Percentiles rank a stretch among this genome's conserved stretches.
Conservation (phyloP, 2,888 invertebrate species). For the Oxytorus armatus region DNA sequence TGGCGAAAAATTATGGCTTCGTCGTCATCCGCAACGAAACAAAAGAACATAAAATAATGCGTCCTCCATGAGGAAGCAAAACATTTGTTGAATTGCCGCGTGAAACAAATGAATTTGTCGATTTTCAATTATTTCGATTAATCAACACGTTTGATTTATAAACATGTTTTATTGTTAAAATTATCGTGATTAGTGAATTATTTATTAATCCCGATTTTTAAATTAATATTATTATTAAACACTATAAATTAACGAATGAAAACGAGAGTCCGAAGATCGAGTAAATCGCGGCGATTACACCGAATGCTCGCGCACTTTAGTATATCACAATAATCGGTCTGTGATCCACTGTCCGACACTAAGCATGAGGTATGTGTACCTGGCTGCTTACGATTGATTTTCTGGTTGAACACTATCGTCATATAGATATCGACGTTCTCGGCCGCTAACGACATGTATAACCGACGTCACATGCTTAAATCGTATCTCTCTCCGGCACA, state of each 20-base stretch:
- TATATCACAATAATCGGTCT: conserved; percentile 32
- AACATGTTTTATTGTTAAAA: not conserved
- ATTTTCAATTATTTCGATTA: not conserved
- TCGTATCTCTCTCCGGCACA: not conserved
- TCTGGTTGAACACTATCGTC: not conserved
- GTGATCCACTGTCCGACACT: conserved; percentile 3
- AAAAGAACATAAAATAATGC: not conserved
- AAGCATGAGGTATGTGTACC: conserved; percentile 24
- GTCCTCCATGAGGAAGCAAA: conserved; percentile 4
- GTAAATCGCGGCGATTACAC: not conserved
- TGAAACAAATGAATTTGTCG: not conserved
- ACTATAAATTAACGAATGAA: not conserved
- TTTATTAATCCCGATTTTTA: not conserved
- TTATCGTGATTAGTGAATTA: not conserved
- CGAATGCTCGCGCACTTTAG: not conserved
- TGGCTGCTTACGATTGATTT: conserved; percentile 54
- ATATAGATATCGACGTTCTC: conserved; percentile 24
- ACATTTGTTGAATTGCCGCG: not conserved
- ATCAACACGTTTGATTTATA: not conserved
- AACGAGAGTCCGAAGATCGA: not conserved
- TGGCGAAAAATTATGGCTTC: conserved; percentile 1
- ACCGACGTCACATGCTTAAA: conserved; percentile 5
- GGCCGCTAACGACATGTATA: not conserved
- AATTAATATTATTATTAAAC: not conserved
- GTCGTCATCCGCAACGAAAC: not conserved